Base-by-base conservation (phyloP, 2,113 vertebrate genomes). In the Anhinga rufa region DNA sequence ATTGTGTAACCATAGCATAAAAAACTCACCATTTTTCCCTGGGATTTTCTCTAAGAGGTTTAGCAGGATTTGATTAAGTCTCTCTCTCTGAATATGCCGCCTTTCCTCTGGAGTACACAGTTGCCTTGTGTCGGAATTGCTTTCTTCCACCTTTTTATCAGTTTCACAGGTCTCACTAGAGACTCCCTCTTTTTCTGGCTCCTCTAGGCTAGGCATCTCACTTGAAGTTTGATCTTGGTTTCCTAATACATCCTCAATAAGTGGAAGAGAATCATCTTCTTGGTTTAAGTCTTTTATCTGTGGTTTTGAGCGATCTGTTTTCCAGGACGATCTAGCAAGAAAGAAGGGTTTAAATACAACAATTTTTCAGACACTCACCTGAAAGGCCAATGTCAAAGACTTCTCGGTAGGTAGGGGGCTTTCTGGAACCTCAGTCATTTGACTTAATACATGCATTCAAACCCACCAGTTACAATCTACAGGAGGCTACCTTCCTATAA, bases 41-140 rank as follows among this genome's bases (percentile, higher is more conserved):
- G 99, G 99, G 84, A 99, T 99, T 97, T 99, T 99, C 95, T 99
- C 99, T 51, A 99, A 98, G 94, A 99, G 98, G 80, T 98, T 98
- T 76, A 99, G 98, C 88, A 99, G 97, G 68, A 99, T 99, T 95
- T 99, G 99, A 97, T 99, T 99, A 40, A 99, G 99, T 20, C 99
- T 97, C n/a, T 99, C 99, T 51, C 99, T 98, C 95, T 99, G 99
- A 7, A 96, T 96, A 51, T 99, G 98, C 92, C 99, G 98, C 88
- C 98, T 97, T 64, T 99, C 98, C 95, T 98, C 99, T 62, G 96
- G 98, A 95, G 69, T 98, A 93, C 97, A 97, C 1, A 96, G 98
- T 28, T 93, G 97, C 57, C n/a, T 88, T 5, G 77, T 83, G 21
- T 66, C 95, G 0, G 85, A 77, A 60, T 15, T 78, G 72, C 14